These are phyloP conservation scores for Colletes gigas DNA, from an alignment of 1,140 invertebrate genomes.

Conservation along the genomic window DNA sequence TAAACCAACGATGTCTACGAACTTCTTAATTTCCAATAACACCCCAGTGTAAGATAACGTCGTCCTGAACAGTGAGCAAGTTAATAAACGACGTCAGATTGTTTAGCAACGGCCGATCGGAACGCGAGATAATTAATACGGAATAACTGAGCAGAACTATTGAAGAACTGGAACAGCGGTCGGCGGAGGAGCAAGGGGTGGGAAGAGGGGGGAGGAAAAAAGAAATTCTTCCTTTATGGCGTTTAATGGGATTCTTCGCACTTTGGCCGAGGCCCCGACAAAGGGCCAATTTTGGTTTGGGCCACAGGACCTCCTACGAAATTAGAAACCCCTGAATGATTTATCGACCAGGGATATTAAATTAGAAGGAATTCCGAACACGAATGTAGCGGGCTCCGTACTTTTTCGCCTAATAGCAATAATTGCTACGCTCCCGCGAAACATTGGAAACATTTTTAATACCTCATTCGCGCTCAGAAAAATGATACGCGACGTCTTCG, in stretches of 20 bases:
- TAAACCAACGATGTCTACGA: no score
- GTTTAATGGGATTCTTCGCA: conserved; percentile 51
- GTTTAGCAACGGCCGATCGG: conserved; percentile 5
- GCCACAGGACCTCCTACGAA: conserved; percentile 42
- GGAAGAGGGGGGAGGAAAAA: background rate
- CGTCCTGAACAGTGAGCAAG: no score
- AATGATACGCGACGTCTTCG: no score
- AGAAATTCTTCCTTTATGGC: conserved; percentile 42
- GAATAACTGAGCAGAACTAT: conserved; percentile 26
- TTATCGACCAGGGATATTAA: conserved; percentile 47
- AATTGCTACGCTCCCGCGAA: conserved; percentile 6
- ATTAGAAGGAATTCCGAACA: conserved; percentile 42
- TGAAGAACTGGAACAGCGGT: background rate
- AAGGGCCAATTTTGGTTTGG: conserved; percentile 43
- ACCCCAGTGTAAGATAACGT: no score
- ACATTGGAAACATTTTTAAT: conserved; percentile 18
- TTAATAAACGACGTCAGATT: background rate
- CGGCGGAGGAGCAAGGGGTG: no score
- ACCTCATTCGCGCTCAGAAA: conserved; percentile 6
- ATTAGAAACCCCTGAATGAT: conserved; percentile 44
- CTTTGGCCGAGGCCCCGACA: conserved; percentile 35
- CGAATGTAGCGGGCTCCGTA: conserved; percentile 37
- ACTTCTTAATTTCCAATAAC: no score
- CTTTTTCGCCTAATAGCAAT: conserved; percentile 29
- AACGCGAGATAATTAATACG: conserved; percentile 35